Base-by-base conservation (phyloP, 2,113 vertebrate genomes). In the Bostrychus sinensis region DNA sequence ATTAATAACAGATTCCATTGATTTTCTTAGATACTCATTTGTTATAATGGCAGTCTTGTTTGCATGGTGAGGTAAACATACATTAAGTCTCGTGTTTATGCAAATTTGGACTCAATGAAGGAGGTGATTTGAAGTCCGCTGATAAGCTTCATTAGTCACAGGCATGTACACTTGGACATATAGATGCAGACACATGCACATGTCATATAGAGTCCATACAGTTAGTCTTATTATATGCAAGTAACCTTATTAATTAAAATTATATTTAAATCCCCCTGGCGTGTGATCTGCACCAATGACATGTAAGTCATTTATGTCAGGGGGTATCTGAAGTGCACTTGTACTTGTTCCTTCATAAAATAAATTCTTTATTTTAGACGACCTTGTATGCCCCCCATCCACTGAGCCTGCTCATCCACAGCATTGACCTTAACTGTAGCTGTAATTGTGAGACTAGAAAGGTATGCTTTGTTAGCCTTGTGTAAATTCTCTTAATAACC, bases 211-310 rank as follows among this genome's bases (percentile, higher is more conserved):
- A 60, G 20, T 50, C 36, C 76, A 80, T 59, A 37, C 63, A 76
- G 59, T 72, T 67, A 85, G 79, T 88, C 88, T 87, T 82, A 89
- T 88, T 91, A 91, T 86, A 84, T 85, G 85, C 83, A 90, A 82
- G 87, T 86, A 82, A 86, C 78, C 80, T 88, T 82, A 90, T 88
- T 87, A 86, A 89, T 90, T 90, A 89, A 86, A 83, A 84, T 83
- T 56, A 88, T 89, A 89, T 91, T 88, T 87, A 87, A 90, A 86
- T 86, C 83, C 77, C 67, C 41, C 26, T 16, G 81, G 78, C 77
- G 68, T 79, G 73, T 78, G 86, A 86, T 83, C 70, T 81, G 67
- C 56, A 69, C 65, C 38, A 65, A 37, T 70, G 36, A 32, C 12
- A 48, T 84, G 48, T 28, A 51, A 51, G 48, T 51, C 20, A 22